Percentiles rank a stretch among this genome's conserved stretches.
These are phyloP conservation scores for Carassius gibelio DNA, from an alignment of 2,113 vertebrate genomes.

Conservation along the genomic window DNA sequence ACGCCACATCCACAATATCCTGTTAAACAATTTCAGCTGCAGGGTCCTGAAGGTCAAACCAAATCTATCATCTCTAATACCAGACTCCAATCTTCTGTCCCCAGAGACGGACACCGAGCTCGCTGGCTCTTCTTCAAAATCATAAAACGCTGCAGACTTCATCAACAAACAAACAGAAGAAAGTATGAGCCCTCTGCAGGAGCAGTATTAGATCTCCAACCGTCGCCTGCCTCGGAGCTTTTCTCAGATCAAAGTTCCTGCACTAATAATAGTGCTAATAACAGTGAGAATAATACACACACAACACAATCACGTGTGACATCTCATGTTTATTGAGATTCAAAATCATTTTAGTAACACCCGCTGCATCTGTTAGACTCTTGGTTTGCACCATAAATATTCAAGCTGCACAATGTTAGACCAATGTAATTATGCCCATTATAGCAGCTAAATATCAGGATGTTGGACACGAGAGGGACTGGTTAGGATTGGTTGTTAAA, in stretches of 20 bases:
- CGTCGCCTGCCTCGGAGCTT: neutral
- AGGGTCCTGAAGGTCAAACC: constrained; percentile 55
- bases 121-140: constrained; percentile 59
- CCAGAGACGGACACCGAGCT: constrained; percentile 35
- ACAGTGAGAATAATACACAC: neutral
- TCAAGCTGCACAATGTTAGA: neutral
- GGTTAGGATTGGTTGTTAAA: no score
- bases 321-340: constrained; percentile 55
- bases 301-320: neutral
- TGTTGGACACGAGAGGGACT: no score
- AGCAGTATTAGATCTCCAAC: neutral
- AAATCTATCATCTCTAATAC: constrained; percentile 63
- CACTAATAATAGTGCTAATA: neutral
- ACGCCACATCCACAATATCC: constrained; percentile 58
- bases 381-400: constrained; percentile 69
- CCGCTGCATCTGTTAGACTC: constrained; percentile 51
- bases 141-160: constrained; percentile 35
- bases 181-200: neutral
- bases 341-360: constrained; percentile 43
- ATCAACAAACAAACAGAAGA: constrained; percentile 39
- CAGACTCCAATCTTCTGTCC: constrained; percentile 8
- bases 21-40: constrained; percentile 63
- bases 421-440: neutral
- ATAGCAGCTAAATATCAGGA: neutral
- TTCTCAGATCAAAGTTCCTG: neutral